Conservation (phyloP, 2,797 vertebrate species). For the Rhinichthys osculus region DNA sequence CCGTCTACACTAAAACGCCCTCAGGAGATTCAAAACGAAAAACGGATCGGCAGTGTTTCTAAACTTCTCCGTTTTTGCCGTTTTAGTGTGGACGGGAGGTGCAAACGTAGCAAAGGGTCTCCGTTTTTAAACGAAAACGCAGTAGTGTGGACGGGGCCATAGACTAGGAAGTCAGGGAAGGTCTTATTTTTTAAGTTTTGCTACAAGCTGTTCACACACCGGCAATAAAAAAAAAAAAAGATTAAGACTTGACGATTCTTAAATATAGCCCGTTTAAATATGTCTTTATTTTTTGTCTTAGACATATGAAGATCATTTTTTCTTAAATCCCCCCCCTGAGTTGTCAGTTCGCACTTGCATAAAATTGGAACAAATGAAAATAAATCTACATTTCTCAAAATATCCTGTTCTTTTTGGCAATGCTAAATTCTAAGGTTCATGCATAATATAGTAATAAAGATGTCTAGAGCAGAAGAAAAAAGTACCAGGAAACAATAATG, state of each 20-base stretch:
- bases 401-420: neutral
- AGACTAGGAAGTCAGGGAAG: neutral
- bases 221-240: neutral
- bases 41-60: too few relatives aligned
- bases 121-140: too few relatives aligned
- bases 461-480: conserved; percentile 13
- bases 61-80: too few relatives aligned
- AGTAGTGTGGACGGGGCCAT: neutral
- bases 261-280: neutral
- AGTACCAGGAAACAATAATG: conserved; percentile 12
- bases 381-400: neutral
- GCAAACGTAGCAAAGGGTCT: too few relatives aligned
- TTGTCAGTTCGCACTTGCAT: neutral
- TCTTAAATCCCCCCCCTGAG: neutral
- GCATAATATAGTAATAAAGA: conserved; percentile 33
- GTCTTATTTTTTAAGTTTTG: neutral
- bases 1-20: too few relatives aligned
- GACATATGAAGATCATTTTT: too few relatives aligned
- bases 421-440: neutral
- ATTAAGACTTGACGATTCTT: neutral
- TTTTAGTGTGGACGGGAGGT: too few relatives aligned
- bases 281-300: neutral
- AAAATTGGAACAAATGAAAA: neutral
- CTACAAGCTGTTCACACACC: neutral
- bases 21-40: too few relatives aligned